Percentiles rank a stretch among this genome's conserved stretches.
Evolutionary conservation across 1,140 invertebrate genomes (phyloP).

Genomic region (Cydia amplana): DNA sequence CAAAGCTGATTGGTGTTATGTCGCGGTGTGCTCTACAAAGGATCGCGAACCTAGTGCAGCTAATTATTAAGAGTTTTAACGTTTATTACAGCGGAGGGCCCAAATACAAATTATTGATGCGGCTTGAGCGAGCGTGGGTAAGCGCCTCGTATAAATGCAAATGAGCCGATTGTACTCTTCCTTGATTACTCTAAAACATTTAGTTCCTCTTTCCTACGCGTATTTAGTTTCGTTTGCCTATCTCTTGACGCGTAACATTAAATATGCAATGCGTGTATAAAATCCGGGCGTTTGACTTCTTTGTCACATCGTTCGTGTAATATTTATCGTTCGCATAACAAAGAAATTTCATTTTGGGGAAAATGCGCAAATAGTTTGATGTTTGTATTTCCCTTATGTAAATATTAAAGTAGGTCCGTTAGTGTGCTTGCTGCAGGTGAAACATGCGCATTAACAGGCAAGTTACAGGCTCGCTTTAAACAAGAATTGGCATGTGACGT

Average conservation of each 20-base stretch:
- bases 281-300: constrained; percentile 58
- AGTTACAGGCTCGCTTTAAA: constrained; percentile 41
- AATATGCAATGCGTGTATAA: constrained; percentile 56
- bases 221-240: constrained; percentile 34
- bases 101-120: constrained; percentile 44
- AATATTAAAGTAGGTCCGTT: constrained; percentile 65
- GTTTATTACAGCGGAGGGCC: constrained; percentile 16
- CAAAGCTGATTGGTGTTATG: not conserved
- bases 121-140: constrained; percentile 45
- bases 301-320: constrained; percentile 69
- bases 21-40: not conserved
- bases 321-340: constrained; percentile 70
- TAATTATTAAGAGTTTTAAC: constrained; percentile 25
- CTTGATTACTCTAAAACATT: constrained; percentile 60
- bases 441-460: constrained; percentile 57
- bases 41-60: constrained; percentile 38
- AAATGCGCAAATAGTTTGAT: constrained; percentile 73
- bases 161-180: constrained; percentile 58
- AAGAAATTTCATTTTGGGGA: constrained; percentile 72
- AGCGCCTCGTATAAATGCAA: constrained; percentile 66
- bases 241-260: constrained; percentile 33
- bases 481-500: constrained; percentile 42
- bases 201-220: constrained; percentile 36
- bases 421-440: constrained; percentile 61
- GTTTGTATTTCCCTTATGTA: constrained; percentile 75